Conservation (phyloP, 2,113 vertebrate genomes). For the Anolis sagrei region DNA sequence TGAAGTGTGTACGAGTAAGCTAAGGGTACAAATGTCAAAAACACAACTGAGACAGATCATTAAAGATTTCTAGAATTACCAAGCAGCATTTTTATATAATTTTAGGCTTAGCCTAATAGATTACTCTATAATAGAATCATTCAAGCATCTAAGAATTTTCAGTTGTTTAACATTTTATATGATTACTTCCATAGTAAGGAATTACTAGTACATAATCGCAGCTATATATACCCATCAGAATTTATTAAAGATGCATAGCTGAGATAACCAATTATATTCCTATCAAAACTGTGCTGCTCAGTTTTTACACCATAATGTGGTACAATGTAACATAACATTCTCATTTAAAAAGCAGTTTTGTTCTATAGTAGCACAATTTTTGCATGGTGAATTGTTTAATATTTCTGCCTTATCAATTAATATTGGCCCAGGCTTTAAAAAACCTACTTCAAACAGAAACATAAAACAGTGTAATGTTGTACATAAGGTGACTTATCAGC, state of each 20-base stretch:
- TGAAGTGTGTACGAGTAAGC: constrained; percentile 69
- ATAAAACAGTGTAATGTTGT: not conserved
- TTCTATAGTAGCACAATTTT: not conserved
- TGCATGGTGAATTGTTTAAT: not conserved
- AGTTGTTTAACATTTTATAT: constrained; percentile 23
- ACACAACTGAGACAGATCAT: constrained; percentile 57
- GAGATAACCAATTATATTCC: constrained; percentile 8
- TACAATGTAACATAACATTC: not conserved
- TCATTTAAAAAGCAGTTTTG: not conserved
- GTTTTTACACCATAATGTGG: not conserved
- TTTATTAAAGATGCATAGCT: not conserved
- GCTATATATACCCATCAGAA: constrained; percentile 8
- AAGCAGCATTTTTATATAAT: constrained; percentile 7
- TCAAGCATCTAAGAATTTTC: constrained; percentile 24
- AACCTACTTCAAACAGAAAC: not conserved
- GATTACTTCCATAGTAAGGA: constrained; percentile 9
- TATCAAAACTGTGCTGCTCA: not conserved
- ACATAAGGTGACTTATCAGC: not conserved
- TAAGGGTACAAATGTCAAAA: constrained; percentile 67
- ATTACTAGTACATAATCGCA: not conserved
- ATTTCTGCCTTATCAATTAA: not conserved
- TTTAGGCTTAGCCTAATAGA: constrained; percentile 17
- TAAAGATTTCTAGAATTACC: constrained; percentile 53
- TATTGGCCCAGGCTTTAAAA: not conserved
- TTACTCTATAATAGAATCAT: not conserved